Evolutionary conservation across 2,888 invertebrate genomes (phyloP).

Genomic region (Drosophila emarginata): DNA sequence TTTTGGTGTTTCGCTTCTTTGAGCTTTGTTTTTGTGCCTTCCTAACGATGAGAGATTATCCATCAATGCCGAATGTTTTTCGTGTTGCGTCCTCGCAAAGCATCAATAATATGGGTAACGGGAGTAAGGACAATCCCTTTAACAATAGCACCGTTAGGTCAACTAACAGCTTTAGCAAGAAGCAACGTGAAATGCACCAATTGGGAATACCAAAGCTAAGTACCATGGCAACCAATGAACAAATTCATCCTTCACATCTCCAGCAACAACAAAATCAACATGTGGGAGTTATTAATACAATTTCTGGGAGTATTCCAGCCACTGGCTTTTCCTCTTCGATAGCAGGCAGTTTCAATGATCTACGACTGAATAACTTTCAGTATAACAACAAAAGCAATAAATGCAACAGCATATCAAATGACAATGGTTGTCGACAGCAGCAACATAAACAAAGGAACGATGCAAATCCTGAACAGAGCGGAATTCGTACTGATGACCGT

Average conservation of each 20-base stretch:
- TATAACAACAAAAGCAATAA: slow-evolving; percentile 18
- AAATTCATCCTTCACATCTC: slow-evolving; percentile 20
- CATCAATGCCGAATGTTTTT: slow-evolving; percentile 81
- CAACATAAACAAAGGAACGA: not conserved
- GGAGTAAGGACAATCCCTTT: slow-evolving; percentile 19
- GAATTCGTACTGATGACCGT: not conserved
- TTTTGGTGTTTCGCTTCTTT: not conserved
- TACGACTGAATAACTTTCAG: slow-evolving; percentile 68
- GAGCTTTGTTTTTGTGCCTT: slow-evolving; percentile 16
- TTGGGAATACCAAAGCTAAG: slow-evolving; percentile 8
- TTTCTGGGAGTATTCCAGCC: slow-evolving; percentile 79
- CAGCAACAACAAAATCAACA: slow-evolving; percentile 29
- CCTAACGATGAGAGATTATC: slow-evolving; percentile 79
- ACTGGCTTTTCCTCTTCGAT: slow-evolving; percentile 52
- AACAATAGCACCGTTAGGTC: slow-evolving; percentile 37
- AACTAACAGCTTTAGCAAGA: not conserved
- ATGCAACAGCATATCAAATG: not conserved
- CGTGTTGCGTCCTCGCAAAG: slow-evolving; percentile 79
- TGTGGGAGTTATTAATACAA: slow-evolving; percentile 75
- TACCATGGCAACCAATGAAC: slow-evolving; percentile 9
- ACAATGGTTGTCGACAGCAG: slow-evolving; percentile 2
- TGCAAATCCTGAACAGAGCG: not conserved
- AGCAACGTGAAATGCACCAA: slow-evolving; percentile 32
- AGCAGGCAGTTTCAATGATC: slow-evolving; percentile 62
- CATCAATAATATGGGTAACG: slow-evolving; percentile 64